Conservation (phyloP, 2,888 invertebrate species). For the Drosophila antonietae region DNA sequence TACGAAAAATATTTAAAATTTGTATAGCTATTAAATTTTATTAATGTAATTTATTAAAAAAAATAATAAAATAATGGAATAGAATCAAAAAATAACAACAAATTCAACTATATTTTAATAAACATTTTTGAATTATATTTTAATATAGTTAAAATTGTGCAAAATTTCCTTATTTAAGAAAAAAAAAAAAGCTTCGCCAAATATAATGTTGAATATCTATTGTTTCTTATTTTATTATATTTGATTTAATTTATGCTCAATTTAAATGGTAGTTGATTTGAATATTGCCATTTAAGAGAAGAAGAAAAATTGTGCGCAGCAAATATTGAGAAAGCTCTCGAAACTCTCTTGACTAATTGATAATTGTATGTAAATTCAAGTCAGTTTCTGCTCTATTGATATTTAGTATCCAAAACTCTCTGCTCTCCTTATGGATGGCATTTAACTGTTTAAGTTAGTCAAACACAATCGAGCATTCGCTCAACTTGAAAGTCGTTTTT, state of each 20-base stretch:
- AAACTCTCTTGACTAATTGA: background rate
- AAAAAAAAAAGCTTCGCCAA: background rate
- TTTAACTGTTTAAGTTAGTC: background rate
- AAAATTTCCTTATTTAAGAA: background rate
- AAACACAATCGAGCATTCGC: background rate
- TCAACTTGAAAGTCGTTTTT: conserved; percentile 24
- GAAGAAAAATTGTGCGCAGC: background rate
- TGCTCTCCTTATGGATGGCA: background rate
- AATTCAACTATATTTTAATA: too few species aligned
- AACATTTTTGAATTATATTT: background rate
- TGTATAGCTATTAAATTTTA: too few species aligned
- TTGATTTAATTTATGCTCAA: background rate
- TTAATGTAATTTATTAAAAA: too few species aligned
- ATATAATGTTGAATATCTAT: background rate
- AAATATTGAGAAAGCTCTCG: background rate
- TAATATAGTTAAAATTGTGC: background rate
- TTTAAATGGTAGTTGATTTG: background rate
- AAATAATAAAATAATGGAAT: too few species aligned
- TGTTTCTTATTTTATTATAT: background rate
- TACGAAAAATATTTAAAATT: too few species aligned
- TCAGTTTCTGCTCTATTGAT: background rate
- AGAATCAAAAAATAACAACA: too few species aligned
- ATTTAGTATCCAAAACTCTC: background rate
- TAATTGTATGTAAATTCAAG: conserved; percentile 5
- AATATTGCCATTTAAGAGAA: background rate